Evolutionary conservation across 1,140 invertebrate genomes (phyloP).

Genomic region (Lamellibrachia luymesi): DNA sequence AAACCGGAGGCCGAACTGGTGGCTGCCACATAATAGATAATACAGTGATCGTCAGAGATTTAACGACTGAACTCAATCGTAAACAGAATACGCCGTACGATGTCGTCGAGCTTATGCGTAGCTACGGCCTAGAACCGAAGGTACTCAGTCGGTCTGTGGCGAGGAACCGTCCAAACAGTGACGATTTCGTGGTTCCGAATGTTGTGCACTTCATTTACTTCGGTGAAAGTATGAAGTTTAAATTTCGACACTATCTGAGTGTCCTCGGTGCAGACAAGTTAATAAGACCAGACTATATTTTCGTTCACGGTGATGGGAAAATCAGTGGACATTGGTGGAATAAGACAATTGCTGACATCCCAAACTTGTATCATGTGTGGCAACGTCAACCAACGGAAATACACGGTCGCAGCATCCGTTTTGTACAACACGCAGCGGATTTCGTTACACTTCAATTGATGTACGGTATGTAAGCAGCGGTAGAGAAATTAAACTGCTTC

Average conservation of each 20-base stretch:
- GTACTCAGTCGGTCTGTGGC: not conserved
- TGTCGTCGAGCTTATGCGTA: not conserved
- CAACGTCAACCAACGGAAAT: not conserved
- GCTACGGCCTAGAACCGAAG: not conserved
- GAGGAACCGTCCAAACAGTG: not conserved
- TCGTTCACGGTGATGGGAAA: not conserved
- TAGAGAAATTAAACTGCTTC: too few species aligned
- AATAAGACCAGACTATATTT: constrained; percentile 6
- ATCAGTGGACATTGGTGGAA: not conserved
- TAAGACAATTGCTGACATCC: not conserved
- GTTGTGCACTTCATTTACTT: not conserved
- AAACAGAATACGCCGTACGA: not conserved
- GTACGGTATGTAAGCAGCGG: not conserved
- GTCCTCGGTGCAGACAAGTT: not conserved
- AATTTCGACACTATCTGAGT: not conserved
- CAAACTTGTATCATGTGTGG: constrained; percentile 7
- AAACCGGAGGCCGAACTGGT: too few species aligned
- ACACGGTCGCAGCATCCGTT: not conserved
- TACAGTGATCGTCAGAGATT: not conserved
- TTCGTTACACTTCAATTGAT: not conserved
- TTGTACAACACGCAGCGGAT: not conserved
- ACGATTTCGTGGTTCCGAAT: constrained; percentile 7
- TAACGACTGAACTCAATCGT: not conserved
- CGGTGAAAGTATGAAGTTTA: not conserved
- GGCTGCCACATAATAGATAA: too few species aligned